Evolutionary conservation across 2,888 invertebrate genomes (phyloP).

Genomic region (Apeira syringaria): DNA sequence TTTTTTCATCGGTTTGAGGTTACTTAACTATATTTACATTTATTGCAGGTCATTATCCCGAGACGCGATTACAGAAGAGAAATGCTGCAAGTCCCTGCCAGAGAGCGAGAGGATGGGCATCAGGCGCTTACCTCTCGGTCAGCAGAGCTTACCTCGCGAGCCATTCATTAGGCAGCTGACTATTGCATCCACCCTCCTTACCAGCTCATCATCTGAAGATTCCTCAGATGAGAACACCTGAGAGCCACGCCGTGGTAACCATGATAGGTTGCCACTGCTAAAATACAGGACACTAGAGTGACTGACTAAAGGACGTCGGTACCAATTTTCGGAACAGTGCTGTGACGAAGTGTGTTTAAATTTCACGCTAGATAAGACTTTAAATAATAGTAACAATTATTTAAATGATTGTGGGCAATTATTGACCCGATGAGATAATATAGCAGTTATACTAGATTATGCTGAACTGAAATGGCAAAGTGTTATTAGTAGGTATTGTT

Average conservation of each 20-base stretch:
- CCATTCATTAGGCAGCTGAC: constrained; percentile 85
- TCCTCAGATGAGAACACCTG: constrained; percentile 80
- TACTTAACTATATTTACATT: too few species aligned
- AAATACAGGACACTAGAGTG: constrained; percentile 72
- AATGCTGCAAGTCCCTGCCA: constrained; percentile 85
- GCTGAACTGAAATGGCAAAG: too few species aligned
- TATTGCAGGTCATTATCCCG: constrained; percentile 85
- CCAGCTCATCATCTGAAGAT: constrained; percentile 84
- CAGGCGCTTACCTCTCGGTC: constrained; percentile 79
- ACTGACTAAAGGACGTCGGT: constrained; percentile 16
- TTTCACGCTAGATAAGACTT: constrained; percentile 8
- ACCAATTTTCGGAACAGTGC: constrained; percentile 14
- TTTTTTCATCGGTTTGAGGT: too few species aligned
- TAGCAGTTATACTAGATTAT: neutral
- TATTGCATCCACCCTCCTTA: constrained; percentile 85
- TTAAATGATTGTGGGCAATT: too few species aligned
- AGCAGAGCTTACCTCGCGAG: constrained; percentile 83
- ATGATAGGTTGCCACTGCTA: constrained; percentile 77
- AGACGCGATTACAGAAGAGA: constrained; percentile 89
- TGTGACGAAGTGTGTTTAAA: constrained; percentile 28
- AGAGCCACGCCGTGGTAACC: constrained; percentile 78
- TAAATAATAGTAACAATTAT: neutral
- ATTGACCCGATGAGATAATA: neutral
- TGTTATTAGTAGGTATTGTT: too few species aligned
- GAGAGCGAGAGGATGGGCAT: constrained; percentile 82